phyloP scores from a whole-genome alignment of 2,113 vertebrate species.

The Chascanopsetta lugubris region DNA sequence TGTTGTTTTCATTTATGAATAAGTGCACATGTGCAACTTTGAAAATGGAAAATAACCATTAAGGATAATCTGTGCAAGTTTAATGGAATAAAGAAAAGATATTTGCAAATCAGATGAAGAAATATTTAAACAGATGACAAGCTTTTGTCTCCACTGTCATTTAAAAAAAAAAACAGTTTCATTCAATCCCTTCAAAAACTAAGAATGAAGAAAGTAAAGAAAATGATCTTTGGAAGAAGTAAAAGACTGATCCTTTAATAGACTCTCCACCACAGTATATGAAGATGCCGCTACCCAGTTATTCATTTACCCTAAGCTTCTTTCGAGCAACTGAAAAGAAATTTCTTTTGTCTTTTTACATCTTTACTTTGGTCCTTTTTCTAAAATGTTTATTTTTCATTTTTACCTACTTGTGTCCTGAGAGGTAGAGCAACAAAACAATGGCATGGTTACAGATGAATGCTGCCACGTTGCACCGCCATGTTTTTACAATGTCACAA shows the following conservation, averaged over 20 bases:
- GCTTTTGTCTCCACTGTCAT: conserved; percentile 61
- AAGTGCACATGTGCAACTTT: no score
- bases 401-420: conserved; percentile 85
- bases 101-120: conserved; percentile 70
- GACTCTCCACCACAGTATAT: conserved; percentile 88
- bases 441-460: conserved; percentile 76
- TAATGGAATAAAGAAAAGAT: conserved; percentile 65
- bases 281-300: conserved; percentile 89
- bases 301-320: conserved; percentile 81
- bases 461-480: no score
- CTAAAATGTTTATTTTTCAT: conserved; percentile 43
- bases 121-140: conserved; percentile 56
- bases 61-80: conserved; percentile 65
- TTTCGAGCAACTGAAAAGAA: conserved; percentile 69
- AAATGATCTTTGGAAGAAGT: conserved; percentile 90
- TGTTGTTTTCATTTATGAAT: no score
- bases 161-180: no score
- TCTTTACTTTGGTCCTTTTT: conserved; percentile 76
- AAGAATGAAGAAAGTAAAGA: conserved; percentile 74
- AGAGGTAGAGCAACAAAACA: conserved; percentile 97
- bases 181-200: conserved; percentile 72
- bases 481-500: no score
- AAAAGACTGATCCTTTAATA: conserved; percentile 75
- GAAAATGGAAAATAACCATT: conserved; percentile 64
- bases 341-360: conserved; percentile 59